Evolutionary conservation across 2,113 vertebrate species (phyloP).

Genomic region (Pollachius pollachius): DNA sequence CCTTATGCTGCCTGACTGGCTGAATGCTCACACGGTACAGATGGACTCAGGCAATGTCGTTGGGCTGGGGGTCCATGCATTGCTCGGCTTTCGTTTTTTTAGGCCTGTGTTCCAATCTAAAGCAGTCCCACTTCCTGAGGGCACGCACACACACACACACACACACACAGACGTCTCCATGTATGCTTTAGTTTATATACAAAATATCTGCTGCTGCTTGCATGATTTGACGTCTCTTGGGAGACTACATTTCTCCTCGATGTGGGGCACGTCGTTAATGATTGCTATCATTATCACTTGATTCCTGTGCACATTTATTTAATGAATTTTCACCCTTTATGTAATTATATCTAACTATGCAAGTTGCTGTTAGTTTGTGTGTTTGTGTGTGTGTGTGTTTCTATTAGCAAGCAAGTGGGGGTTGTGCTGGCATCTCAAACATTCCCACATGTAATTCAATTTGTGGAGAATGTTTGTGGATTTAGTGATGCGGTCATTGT

Average conservation of each 20-base stretch:
- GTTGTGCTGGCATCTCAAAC: constrained; percentile 50
- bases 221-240: constrained; percentile 60
- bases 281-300: not conserved
- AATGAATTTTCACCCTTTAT: too few species aligned
- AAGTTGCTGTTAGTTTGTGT: not conserved
- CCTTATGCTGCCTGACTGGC: constrained; percentile 38
- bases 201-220: constrained; percentile 68
- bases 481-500: constrained; percentile 70
- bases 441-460: constrained; percentile 73
- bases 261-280: constrained; percentile 31
- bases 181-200: constrained; percentile 60
- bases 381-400: constrained; percentile 22
- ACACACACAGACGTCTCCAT: too few species aligned
- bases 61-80: constrained; percentile 51
- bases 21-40: constrained; percentile 45
- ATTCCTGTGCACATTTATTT: too few species aligned
- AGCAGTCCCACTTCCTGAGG: constrained; percentile 74
- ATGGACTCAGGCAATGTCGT: constrained; percentile 58
- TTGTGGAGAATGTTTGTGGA: constrained; percentile 75
- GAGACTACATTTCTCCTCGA: constrained; percentile 36
- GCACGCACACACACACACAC: constrained; percentile 25
- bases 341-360: too few species aligned
- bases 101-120: constrained; percentile 63
- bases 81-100: constrained; percentile 62
- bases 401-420: constrained; percentile 8